Conservation (phyloP, 2,113 vertebrate species). For the Benitochromis conjunctus region DNA sequence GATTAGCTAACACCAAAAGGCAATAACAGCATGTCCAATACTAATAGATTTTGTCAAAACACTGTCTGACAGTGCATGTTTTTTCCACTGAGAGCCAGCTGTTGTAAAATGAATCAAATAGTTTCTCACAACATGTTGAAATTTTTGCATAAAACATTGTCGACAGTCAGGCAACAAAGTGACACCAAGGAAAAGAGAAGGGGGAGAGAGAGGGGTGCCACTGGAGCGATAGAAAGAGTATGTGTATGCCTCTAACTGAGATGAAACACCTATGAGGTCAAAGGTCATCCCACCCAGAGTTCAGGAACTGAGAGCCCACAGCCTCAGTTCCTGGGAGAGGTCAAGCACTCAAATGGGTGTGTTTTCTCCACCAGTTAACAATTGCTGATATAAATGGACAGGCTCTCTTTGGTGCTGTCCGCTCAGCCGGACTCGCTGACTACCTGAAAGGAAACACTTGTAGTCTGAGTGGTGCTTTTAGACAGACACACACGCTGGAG, state of each 20-base stretch:
- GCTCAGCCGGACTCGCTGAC: neutral
- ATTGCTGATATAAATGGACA: slow-evolving; percentile 58
- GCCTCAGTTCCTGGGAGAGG: slow-evolving; percentile 36
- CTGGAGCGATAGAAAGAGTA: neutral
- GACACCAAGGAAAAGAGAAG: neutral
- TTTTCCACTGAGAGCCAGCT: neutral
- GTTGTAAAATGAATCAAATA: neutral
- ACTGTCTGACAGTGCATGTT: neutral
- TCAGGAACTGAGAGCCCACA: slow-evolving; percentile 12
- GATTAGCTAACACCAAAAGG: neutral
- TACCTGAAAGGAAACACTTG: neutral
- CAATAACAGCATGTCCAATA: neutral
- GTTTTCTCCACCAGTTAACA: slow-evolving; percentile 39
- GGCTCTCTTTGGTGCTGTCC: slow-evolving; percentile 28
- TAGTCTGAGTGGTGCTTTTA: neutral
- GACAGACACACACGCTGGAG: neutral
- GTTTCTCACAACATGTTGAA: neutral
- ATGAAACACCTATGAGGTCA: slow-evolving; percentile 55
- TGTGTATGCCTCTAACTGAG: slow-evolving; percentile 20
- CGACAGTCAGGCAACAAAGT: neutral
- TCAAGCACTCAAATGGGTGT: slow-evolving; percentile 48
- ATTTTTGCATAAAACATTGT: neutral
- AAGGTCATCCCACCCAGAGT: slow-evolving; percentile 66
- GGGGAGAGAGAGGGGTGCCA: neutral
- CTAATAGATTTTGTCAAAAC: neutral